Evolutionary conservation across 2,797 vertebrate species (phyloP).

Genomic region (Cyprinella venusta): DNA sequence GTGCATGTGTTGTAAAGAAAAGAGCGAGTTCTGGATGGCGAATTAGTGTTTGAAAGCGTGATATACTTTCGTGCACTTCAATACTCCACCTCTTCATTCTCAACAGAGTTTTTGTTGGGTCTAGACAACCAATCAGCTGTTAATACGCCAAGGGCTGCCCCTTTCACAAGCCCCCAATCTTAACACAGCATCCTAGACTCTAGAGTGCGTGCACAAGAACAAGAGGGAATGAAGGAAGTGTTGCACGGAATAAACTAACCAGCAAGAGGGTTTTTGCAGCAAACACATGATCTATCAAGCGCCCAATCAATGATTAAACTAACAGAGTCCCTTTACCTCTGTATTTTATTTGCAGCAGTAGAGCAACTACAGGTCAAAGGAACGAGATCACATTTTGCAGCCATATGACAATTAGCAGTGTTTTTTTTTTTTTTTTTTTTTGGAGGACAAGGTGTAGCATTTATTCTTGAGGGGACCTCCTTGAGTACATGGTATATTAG

Average conservation of each 20-base stretch:
- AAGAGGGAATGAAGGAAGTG: constrained; percentile 20
- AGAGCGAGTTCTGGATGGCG: background rate
- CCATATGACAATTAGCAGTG: background rate
- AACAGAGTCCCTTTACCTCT: background rate
- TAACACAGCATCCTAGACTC: constrained; percentile 5
- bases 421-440: background rate
- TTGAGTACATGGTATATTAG: constrained; percentile 58
- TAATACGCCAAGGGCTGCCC: constrained; percentile 1
- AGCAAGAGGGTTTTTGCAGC: constrained; percentile 11
- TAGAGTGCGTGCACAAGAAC: background rate
- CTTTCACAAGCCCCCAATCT: constrained; percentile 30
- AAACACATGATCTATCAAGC: constrained; percentile 1
- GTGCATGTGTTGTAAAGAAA: constrained; percentile 20
- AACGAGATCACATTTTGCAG: background rate
- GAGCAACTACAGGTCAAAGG: constrained; percentile 2
- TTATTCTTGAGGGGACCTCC: background rate
- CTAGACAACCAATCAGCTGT: constrained; percentile 42
- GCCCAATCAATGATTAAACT: constrained; percentile 36
- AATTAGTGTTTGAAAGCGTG: constrained; percentile 1
- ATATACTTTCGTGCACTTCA: constrained; percentile 2
- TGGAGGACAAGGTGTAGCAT: background rate
- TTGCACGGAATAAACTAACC: constrained; percentile 17
- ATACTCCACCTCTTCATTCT: constrained; percentile 8
- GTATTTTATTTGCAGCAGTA: background rate
- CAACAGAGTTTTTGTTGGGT: background rate